A percentile compares a stretch with the other conserved stretches of the same genome.
phyloP scores from a whole-genome alignment of 2,888 invertebrate genomes.

The Embidobia sp. region DNA sequence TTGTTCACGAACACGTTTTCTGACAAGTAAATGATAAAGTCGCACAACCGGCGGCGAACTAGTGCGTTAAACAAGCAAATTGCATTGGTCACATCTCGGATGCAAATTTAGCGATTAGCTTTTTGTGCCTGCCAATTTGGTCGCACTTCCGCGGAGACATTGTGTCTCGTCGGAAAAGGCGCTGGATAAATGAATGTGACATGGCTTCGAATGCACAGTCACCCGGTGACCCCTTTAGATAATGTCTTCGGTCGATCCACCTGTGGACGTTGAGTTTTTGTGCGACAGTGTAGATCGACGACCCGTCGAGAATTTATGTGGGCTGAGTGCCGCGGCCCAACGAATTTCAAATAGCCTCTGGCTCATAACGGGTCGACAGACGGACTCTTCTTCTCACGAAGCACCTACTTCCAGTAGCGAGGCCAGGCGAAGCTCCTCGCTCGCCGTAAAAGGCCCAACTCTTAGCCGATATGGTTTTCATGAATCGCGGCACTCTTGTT shows the following conservation, averaged over 20 bases:
- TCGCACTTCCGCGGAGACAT: background rate
- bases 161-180: slow-evolving; percentile 27
- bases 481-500: too few relatives aligned
- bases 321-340: slow-evolving; percentile 70
- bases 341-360: slow-evolving; percentile 78
- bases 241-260: slow-evolving; percentile 57
- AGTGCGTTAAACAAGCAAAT: too few relatives aligned
- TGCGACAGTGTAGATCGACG: slow-evolving; percentile 54
- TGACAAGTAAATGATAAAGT: too few relatives aligned
- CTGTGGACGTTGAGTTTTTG: slow-evolving; percentile 56
- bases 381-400: slow-evolving; percentile 72
- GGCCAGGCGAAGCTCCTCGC: slow-evolving; percentile 23
- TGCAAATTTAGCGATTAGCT: too few relatives aligned
- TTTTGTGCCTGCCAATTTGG: background rate
- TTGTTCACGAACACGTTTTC: too few relatives aligned
- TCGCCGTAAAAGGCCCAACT: slow-evolving; percentile 33
- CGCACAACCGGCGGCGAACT: too few relatives aligned
- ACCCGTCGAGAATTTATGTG: slow-evolving; percentile 68
- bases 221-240: slow-evolving; percentile 63
- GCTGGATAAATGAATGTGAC: slow-evolving; percentile 31
- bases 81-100: too few relatives aligned
- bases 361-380: slow-evolving; percentile 79
- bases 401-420: slow-evolving; percentile 64
- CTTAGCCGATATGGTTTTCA: too few relatives aligned
- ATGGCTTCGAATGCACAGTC: slow-evolving; percentile 34